Evolutionary conservation across 2,797 vertebrate species (phyloP), one percentile per base, ranked within the genome.

Genomic region (Alcedo quadribrachys): DNA sequence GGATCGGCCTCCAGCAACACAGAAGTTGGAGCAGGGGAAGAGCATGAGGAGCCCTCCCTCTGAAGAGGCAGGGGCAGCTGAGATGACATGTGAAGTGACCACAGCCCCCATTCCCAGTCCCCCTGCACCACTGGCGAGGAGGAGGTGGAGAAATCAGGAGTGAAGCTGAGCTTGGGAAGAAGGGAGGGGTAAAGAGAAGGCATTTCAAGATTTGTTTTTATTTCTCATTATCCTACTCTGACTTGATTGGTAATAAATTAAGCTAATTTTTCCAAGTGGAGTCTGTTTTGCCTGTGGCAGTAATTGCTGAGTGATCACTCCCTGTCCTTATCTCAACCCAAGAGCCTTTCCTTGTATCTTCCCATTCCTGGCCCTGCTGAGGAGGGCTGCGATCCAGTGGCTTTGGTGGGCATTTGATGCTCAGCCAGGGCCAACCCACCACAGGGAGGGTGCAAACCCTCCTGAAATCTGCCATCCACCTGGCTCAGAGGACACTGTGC

Each of bases 401-500:
- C 54, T 32, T 21, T 55, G 54, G 54, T n/a, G 54, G 11, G 54
- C n/a, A 21, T 18, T n/a, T 5, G 19, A 18, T 28, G 9, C 16
- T 17, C 51, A 53, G 51, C 51, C 51, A 30, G 28, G 51, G 50
- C 50, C 50, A 53, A 28, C 50, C 11, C 53, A 20, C 53, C 53
- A n/a, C 30, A 54, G 53, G 54, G 54, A 40, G 37, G 37, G 37
- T 12, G 32, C 70, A 67, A 46, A 67, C 4, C 60, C 50, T 58
- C 45, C 75, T 1, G 0, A 67, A 74, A 88, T 45, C 11, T 3
- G 1, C 30, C 15, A 35, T 60, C 20, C 1, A 3, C 54, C 30
- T n/a, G 30, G 53, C 30, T 55, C 30, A 20, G 53, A 55, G 53
- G 53, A 55, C 18, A 30, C 30, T 18, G 74, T 21, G 62, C 53